Conservation (phyloP, 2,113 vertebrate species). For the Recurvirostra avosetta region DNA sequence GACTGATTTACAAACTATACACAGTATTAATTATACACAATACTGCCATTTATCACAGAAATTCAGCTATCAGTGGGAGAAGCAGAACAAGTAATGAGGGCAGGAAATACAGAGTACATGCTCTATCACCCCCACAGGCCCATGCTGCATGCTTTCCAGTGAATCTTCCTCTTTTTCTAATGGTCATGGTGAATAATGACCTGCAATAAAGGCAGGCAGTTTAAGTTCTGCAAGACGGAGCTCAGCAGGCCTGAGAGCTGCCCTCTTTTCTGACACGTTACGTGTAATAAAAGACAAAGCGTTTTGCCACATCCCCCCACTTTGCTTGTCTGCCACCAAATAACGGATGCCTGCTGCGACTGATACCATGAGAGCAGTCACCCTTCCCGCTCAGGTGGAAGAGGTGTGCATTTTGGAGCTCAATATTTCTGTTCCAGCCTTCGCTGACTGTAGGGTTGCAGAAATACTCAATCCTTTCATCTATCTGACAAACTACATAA, state of each 20-base stretch:
- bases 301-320: neutral
- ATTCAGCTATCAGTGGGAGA: neutral
- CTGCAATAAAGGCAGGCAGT: neutral
- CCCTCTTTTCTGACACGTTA: neutral
- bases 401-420: neutral
- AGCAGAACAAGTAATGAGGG: neutral
- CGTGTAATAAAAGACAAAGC: neutral
- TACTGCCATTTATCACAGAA: neutral
- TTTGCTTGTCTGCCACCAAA: neutral
- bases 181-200: neutral
- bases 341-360: neutral
- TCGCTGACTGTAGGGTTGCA: neutral
- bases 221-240: neutral
- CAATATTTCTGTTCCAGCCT: neutral
- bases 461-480: neutral
- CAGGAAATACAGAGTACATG: neutral
- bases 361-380: neutral
- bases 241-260: neutral
- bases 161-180: neutral
- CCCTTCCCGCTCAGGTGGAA: neutral
- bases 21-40: neutral
- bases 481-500: neutral
- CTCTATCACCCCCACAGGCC: neutral
- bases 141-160: neutral
- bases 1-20: constrained; percentile 1